These are phyloP conservation scores for Smutsia temminckii DNA, from an alignment of 2,797 vertebrate genomes.

Conservation along the genomic window DNA sequence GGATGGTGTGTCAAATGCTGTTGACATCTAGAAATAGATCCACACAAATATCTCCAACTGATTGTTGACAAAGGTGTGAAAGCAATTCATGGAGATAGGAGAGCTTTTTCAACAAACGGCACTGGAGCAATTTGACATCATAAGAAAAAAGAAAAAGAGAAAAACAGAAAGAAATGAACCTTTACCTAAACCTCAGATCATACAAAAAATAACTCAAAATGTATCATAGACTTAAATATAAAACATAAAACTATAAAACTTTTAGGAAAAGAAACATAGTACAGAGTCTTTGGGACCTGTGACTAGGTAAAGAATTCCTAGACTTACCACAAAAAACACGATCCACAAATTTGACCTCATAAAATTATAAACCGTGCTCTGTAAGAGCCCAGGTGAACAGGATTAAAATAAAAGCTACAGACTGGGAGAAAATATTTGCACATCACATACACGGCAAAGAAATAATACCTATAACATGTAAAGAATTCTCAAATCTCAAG, in stretches of 20 bases:
- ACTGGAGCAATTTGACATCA: not conserved
- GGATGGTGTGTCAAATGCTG: slow-evolving; percentile 32
- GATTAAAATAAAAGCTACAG: not conserved
- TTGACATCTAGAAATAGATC: not conserved
- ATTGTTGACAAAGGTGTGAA: not conserved
- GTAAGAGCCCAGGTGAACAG: not conserved
- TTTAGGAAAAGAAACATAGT: not conserved
- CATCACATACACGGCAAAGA: not conserved
- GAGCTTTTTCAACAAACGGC: not conserved
- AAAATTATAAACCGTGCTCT: not conserved
- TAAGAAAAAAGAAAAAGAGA: not conserved
- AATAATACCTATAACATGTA: not conserved
- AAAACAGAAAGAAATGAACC: not conserved
- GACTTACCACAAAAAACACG: not conserved
- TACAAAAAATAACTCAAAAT: slow-evolving; percentile 11
- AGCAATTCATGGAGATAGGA: not conserved
- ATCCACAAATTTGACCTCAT: not conserved
- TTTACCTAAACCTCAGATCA: not conserved
- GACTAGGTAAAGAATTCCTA: not conserved
- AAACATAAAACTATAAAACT: not conserved
- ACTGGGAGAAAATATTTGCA: not conserved
- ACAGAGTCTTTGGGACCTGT: not conserved
- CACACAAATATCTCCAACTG: not conserved
- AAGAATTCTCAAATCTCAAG: not conserved
- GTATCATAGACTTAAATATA: not conserved